Evolutionary conservation across 1,140 invertebrate genomes (phyloP).

Genomic region (Frieseomelitta varia): DNA sequence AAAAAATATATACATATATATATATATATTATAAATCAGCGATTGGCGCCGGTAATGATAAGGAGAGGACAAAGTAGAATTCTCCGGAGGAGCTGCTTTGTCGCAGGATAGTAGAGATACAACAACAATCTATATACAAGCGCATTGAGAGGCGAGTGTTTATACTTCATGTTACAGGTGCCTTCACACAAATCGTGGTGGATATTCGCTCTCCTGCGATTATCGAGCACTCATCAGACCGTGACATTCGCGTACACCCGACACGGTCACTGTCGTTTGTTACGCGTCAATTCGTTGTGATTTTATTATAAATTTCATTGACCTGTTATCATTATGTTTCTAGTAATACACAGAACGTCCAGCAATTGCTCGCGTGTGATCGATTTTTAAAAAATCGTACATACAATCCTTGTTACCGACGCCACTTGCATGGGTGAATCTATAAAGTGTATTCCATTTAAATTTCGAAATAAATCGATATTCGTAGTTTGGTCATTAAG

Average conservation of each 20-base stretch:
- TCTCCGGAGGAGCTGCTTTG: neutral
- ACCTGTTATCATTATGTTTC: neutral
- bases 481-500: slow-evolving; percentile 20
- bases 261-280: neutral
- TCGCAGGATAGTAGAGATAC: neutral
- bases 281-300: neutral
- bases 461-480: slow-evolving; percentile 30
- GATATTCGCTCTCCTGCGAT: slow-evolving; percentile 4
- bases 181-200: slow-evolving; percentile 29
- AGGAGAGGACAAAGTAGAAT: neutral
- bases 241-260: neutral
- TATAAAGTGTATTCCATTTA: neutral
- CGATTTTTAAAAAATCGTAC: neutral
- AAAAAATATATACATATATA: neutral
- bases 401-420: slow-evolving; percentile 8
- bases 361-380: neutral
- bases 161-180: slow-evolving; percentile 49
- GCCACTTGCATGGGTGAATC: neutral
- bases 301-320: neutral
- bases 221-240: neutral
- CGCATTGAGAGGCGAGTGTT: neutral
- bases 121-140: slow-evolving; percentile 25
- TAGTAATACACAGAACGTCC: neutral
- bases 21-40: neutral
- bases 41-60: slow-evolving; percentile 22